A percentile compares a stretch with the other conserved stretches of the same genome.
Evolutionary conservation across 2,797 vertebrate genomes (phyloP).

Genomic region (Siniperca scherzeri): DNA sequence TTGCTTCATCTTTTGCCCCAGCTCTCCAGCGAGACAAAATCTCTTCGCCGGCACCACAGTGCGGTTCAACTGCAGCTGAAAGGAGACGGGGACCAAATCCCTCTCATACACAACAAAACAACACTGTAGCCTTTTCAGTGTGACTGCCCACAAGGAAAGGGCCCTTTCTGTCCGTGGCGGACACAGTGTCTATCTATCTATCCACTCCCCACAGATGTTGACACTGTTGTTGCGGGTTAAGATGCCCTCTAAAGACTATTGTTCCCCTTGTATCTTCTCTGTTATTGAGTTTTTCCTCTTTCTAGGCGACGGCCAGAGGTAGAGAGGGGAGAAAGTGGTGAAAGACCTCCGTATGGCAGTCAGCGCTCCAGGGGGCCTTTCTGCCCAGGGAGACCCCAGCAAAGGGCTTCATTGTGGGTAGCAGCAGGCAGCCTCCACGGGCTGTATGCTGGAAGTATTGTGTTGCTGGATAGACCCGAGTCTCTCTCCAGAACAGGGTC

Average conservation of each 20-base stretch:
- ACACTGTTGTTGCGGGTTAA: slow-evolving; percentile 92
- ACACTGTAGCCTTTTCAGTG: slow-evolving; percentile 91
- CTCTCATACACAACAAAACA: slow-evolving; percentile 82
- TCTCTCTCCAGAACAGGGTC: slow-evolving; percentile 83
- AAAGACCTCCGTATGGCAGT: slow-evolving; percentile 92
- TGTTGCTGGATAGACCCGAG: slow-evolving; percentile 83
- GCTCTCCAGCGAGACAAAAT: slow-evolving; percentile 84
- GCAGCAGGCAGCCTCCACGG: slow-evolving; percentile 93
- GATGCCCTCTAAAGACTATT: slow-evolving; percentile 94
- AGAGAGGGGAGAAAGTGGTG: slow-evolving; percentile 80
- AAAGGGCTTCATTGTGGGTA: slow-evolving; percentile 90
- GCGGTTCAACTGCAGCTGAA: slow-evolving; percentile 87
- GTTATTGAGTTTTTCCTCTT: slow-evolving; percentile 88
- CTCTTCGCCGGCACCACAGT: slow-evolving; percentile 82
- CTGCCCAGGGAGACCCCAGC: slow-evolving; percentile 86
- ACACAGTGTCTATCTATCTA: slow-evolving; percentile 82
- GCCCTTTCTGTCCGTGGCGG: slow-evolving; percentile 82
- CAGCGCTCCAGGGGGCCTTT: slow-evolving; percentile 90
- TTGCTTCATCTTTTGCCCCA: slow-evolving; percentile 79
- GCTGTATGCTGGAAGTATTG: slow-evolving; percentile 89
- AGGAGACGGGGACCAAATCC: slow-evolving; percentile 85
- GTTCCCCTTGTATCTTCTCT: slow-evolving; percentile 93
- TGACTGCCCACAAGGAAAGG: slow-evolving; percentile 86
- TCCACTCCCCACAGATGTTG: slow-evolving; percentile 92
- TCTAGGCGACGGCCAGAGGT: slow-evolving; percentile 59